phyloP scores from a whole-genome alignment of 2,888 invertebrate species.

The Loripinus fragilis region DNA sequence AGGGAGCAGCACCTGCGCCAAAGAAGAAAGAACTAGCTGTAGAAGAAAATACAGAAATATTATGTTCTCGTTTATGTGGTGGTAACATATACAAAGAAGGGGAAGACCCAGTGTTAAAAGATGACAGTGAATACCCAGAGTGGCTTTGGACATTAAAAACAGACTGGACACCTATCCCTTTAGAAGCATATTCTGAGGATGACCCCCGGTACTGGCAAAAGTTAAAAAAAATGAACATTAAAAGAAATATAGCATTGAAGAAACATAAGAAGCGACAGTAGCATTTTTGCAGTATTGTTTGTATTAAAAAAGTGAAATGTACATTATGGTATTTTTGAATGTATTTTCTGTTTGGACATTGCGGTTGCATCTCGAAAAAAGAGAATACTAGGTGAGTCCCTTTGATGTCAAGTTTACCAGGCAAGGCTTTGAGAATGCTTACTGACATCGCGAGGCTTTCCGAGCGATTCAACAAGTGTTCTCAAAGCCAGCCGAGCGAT shows the following conservation, averaged over 20 bases:
- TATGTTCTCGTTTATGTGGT: conserved; percentile 92
- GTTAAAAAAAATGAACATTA: conserved; percentile 84
- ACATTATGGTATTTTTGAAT: no score
- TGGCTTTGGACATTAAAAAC: conserved; percentile 94
- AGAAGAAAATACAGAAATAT: conserved; percentile 91
- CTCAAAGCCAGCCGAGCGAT: no score
- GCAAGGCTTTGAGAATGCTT: no score
- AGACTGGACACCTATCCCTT: conserved; percentile 86
- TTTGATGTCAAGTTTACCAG: no score
- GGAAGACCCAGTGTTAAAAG: conserved; percentile 90
- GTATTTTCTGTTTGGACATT: no score
- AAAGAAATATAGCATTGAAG: conserved; percentile 54
- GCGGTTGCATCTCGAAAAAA: no score
- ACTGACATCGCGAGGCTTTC: no score
- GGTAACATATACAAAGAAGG: conserved; percentile 90
- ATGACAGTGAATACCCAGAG: conserved; percentile 93
- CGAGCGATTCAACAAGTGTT: no score
- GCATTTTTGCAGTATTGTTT: no score
- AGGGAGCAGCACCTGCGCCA: conserved; percentile 12
- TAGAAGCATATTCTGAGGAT: conserved; percentile 91
- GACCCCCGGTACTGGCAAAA: conserved; percentile 92
- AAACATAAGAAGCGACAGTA: conserved; percentile 27
- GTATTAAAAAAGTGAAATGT: no score
- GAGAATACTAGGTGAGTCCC: no score
- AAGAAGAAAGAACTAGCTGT: conserved; percentile 84